Conservation (phyloP, 2,797 vertebrate genomes). For the Gallinago stenura region DNA sequence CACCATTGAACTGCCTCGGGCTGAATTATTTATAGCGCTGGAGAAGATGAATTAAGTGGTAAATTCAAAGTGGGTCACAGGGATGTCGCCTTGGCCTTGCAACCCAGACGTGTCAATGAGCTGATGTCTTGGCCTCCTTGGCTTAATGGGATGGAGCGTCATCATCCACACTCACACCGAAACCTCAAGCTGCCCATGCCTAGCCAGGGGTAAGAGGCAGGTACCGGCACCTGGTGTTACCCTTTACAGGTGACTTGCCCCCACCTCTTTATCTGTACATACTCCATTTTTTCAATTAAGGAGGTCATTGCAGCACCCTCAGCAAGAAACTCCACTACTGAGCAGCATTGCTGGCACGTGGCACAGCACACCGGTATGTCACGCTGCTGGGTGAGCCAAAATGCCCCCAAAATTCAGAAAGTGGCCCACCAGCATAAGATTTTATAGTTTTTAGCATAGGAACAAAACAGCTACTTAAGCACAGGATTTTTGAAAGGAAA, state of each 20-base stretch:
- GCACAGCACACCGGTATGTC: accelerated
- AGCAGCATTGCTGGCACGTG: neutral
- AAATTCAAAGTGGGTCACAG: constrained; percentile 62
- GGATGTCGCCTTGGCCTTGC: constrained; percentile 3
- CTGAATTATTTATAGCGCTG: constrained; percentile 57
- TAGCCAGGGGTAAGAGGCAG: neutral
- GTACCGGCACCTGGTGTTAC: accelerated
- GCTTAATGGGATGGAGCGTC: neutral
- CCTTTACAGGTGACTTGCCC: neutral
- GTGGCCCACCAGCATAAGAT: accelerated
- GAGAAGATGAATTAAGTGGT: constrained; percentile 59
- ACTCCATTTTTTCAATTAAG: neutral
- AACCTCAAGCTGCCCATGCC: neutral
- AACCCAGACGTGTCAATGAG: neutral
- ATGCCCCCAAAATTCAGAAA: neutral
- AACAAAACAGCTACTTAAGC: constrained; percentile 17
- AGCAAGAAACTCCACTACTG: neutral
- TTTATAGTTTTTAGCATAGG: neutral
- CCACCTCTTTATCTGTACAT: neutral
- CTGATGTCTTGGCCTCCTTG: neutral
- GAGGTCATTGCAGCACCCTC: neutral
- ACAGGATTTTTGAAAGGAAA: constrained; percentile 20
- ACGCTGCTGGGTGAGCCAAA: neutral
- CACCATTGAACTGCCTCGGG: constrained; percentile 4
- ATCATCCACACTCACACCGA: accelerated